phyloP scores from a whole-genome alignment of 2,888 invertebrate genomes.

The Ichneumoninae sp. region DNA sequence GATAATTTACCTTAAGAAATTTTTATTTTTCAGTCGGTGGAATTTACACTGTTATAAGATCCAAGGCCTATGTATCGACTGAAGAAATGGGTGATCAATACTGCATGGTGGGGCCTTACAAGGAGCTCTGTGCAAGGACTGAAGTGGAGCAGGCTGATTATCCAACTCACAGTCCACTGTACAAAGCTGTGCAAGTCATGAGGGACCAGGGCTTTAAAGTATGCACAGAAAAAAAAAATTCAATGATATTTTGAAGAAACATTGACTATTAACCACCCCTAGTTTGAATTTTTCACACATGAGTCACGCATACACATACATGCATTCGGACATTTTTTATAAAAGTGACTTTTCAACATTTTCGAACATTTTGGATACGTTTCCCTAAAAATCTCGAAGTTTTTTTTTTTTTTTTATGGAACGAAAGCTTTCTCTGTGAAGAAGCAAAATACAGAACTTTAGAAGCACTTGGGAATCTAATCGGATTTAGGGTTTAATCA shows the following conservation, averaged over 20 bases:
- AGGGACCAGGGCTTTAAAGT: slow-evolving; percentile 95
- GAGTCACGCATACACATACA: too few species aligned
- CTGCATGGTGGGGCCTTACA: slow-evolving; percentile 97
- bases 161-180: slow-evolving; percentile 90
- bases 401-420: too few species aligned
- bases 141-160: slow-evolving; percentile 98
- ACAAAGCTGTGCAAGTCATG: slow-evolving; percentile 91
- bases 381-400: too few species aligned
- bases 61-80: slow-evolving; percentile 98
- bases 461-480: neutral
- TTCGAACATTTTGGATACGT: too few species aligned
- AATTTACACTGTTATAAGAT: slow-evolving; percentile 99
- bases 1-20: neutral
- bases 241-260: too few species aligned
- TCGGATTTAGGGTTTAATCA: slow-evolving; percentile 38
- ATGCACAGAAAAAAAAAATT: slow-evolving; percentile 58
- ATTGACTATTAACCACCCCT: too few species aligned
- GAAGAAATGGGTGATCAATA: slow-evolving; percentile 99
- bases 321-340: too few species aligned
- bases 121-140: slow-evolving; percentile 95
- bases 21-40: slow-evolving; percentile 92
- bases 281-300: too few species aligned
- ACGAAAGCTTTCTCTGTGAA: too few species aligned
- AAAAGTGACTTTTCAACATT: too few species aligned
- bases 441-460: neutral